Percentiles rank a stretch among this genome's conserved stretches.
These are phyloP conservation scores for Parnassius smintheus DNA, from an alignment of 2,888 invertebrate genomes.

Conservation along the genomic window DNA sequence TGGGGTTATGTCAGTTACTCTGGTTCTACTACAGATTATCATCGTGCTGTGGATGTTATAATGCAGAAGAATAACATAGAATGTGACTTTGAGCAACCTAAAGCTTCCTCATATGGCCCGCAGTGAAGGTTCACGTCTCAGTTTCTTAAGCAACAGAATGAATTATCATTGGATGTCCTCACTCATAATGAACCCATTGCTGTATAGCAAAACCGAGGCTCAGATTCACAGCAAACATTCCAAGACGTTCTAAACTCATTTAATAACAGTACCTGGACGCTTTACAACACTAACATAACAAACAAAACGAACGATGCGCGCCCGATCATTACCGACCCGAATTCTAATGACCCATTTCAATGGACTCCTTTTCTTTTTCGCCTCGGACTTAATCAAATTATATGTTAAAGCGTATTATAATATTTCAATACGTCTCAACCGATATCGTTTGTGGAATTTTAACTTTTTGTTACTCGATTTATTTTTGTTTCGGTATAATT, in stretches of 20 bases:
- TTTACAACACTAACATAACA: conserved; percentile 60
- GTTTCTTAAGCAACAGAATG: no score
- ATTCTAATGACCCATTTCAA: conserved; percentile 76
- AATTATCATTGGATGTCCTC: no score
- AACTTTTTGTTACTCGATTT: conserved; percentile 74
- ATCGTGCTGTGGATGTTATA: no score
- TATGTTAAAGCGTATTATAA: conserved; percentile 78
- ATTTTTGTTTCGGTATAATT: conserved; percentile 67
- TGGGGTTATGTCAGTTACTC: no score
- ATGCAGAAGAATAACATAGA: no score
- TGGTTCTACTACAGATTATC: no score
- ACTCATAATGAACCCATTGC: neutral
- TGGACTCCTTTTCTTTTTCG: conserved; percentile 71
- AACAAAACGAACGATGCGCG: conserved; percentile 66
- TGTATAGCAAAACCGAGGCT: conserved; percentile 15
- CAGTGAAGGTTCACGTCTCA: no score
- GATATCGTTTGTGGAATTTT: conserved; percentile 77
- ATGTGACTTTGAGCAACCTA: no score
- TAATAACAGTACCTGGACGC: conserved; percentile 55
- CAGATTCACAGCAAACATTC: conserved; percentile 35
- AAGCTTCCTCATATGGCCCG: no score
- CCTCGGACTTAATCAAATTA: conserved; percentile 78
- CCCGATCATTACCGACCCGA: conserved; percentile 76
- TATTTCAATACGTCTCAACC: conserved; percentile 75
- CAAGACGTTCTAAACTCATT: conserved; percentile 41